Evolutionary conservation across 2,797 vertebrate species (phyloP).

Genomic region (Alectoris magna): DNA sequence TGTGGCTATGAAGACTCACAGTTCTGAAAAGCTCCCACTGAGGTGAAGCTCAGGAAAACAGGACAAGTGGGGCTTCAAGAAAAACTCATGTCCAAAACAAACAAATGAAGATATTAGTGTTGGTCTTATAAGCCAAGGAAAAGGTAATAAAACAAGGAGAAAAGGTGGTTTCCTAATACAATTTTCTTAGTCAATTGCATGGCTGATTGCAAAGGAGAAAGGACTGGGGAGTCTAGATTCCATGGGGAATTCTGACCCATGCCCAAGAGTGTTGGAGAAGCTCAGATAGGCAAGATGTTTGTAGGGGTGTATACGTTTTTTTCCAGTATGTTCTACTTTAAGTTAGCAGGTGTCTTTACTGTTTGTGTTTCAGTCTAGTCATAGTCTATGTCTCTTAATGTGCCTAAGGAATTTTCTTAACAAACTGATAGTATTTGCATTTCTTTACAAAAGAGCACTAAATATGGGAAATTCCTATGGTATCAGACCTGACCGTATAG

Average conservation of each 20-base stretch:
- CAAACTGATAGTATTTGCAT: neutral
- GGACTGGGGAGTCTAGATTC: neutral
- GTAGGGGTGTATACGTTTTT: neutral
- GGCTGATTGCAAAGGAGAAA: neutral
- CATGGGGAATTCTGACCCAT: neutral
- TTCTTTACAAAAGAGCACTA: neutral
- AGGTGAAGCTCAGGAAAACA: neutral
- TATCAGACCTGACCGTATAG: neutral
- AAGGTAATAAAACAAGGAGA: neutral
- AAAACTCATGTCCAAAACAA: neutral
- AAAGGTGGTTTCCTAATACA: neutral
- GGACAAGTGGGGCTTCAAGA: neutral
- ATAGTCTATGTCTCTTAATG: neutral
- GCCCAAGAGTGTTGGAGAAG: neutral
- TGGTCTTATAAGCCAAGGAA: neutral
- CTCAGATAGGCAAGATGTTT: neutral
- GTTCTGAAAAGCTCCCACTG: neutral
- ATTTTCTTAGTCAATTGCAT: neutral
- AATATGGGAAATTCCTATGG: neutral
- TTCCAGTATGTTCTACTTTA: neutral
- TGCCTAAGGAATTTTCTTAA: neutral
- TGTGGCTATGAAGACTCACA: neutral
- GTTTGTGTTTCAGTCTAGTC: neutral
- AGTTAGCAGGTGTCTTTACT: neutral
- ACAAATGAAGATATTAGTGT: neutral